These are phyloP conservation scores for Orbicella faveolata DNA, from an alignment of 64 coral and sea anemone species.

Conservation along the genomic window DNA sequence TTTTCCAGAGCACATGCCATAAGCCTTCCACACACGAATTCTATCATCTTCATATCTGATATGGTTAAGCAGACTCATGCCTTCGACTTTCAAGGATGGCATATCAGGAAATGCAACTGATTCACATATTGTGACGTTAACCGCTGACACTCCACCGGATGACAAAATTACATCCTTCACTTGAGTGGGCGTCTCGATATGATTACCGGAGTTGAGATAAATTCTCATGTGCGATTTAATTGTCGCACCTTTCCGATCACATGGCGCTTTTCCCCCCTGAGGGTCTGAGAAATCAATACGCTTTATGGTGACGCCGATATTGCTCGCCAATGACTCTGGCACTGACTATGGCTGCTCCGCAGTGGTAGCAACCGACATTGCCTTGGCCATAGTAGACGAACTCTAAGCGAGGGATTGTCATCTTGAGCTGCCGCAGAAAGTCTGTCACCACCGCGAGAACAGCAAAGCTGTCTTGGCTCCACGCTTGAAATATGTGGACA, in stretches of 20 bases:
- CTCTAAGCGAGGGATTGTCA: background rate
- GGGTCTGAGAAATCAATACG: constrained; percentile 27
- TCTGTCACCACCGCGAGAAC: constrained; percentile 6
- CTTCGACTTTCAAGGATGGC: background rate
- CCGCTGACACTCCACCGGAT: background rate
- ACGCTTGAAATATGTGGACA: constrained; percentile 7
- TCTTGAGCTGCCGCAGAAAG: constrained; percentile 16
- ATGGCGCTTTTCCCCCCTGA: background rate
- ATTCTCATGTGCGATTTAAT: constrained; percentile 10
- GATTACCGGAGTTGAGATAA: constrained; percentile 7
- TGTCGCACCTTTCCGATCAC: background rate
- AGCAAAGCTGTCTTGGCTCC: background rate
- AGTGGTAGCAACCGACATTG: constrained; percentile 24
- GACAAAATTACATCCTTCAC: constrained; percentile 36
- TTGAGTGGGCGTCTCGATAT: constrained; percentile 29
- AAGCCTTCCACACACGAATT: too few relatives aligned
- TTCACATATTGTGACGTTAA: background rate
- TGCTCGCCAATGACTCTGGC: background rate
- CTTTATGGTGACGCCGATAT: background rate
- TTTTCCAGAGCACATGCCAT: too few relatives aligned
- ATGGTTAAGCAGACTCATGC: background rate
- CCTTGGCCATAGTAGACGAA: background rate
- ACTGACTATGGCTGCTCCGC: background rate
- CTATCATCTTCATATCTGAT: background rate
- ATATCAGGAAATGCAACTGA: background rate